Base-by-base conservation (phyloP, 2,113 vertebrate species). In the Eudyptes chrysolophus region DNA sequence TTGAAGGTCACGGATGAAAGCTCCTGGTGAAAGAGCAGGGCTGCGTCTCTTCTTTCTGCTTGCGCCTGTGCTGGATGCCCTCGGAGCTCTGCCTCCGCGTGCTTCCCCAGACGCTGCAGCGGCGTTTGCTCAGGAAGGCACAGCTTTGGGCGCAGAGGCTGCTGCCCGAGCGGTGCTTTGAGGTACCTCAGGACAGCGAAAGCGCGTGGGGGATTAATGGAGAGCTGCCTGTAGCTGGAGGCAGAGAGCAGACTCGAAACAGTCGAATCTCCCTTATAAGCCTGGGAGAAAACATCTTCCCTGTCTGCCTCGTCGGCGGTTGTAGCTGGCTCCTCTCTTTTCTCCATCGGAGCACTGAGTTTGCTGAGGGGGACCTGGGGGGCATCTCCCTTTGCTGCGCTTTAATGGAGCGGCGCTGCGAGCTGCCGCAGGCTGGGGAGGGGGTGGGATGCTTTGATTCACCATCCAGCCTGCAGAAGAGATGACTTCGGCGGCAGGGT, bases 61-160 rank as follows among this genome's bases (percentile, higher is more conserved):
- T 2, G 3, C 2, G 32, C 40, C 40, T 2, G 4, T 29, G n/a
- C 44, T 10, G 62, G 62, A 3, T 66, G 30, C n/a, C 34, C 58
- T 54, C 0, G 0, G 54, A 83, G 84, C 76, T 69, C 66, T 68
- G 61, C 51, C 65, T 66, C 22, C 0, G 0, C 11, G 3, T 3
- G 42, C 81, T 49, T n/a, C 57, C 58, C 52, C 9, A 2, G 3
- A 15, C n/a, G 1, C 38, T 15, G 34, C 78, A 21, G 38, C 32
- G 16, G 52, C 10, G 0, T 65, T 26, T 27, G 46, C 34, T 17
- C 8, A 2, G 49, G 57, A 12, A 6, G 32, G 46, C 30, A 8
- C 46, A 24, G 61, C 71, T 69, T 19, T 57, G n/a, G 60, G 51
- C 27, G 4, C 61, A 15, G 68, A 4, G n/a, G 22, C 79, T 29